A percentile compares a stretch with the other conserved stretches of the same genome.
phyloP scores from a whole-genome alignment of 1,140 invertebrate species.

The Pseudomyrmex dendroicus region DNA sequence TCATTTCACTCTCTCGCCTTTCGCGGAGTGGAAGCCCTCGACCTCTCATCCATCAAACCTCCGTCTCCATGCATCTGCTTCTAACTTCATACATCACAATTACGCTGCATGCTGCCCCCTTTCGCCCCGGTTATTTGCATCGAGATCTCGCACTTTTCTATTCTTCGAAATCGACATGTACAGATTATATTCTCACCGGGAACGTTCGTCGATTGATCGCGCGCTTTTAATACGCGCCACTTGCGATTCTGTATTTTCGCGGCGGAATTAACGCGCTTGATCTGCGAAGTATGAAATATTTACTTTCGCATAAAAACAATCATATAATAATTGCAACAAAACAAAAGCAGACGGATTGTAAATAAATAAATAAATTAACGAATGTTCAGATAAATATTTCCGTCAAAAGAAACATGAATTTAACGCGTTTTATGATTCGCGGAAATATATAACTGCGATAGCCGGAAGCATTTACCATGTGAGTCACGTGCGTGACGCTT shows the following conservation, averaged over 20 bases:
- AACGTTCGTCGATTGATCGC: constrained; percentile 35
- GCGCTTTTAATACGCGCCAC: constrained; percentile 33
- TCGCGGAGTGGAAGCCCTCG: constrained; percentile 56
- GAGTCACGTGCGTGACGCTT: constrained; percentile 48
- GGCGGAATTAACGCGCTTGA: constrained; percentile 14
- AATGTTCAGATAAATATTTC: background rate
- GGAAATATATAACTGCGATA: constrained; percentile 31
- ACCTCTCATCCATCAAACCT: constrained; percentile 71
- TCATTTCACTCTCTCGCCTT: constrained; percentile 64
- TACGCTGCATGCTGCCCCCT: constrained; percentile 49
- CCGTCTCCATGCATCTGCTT: constrained; percentile 69
- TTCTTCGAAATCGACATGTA: constrained; percentile 56
- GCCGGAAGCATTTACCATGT: constrained; percentile 21
- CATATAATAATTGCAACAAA: background rate
- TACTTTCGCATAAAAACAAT: background rate
- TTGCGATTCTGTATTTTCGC: constrained; percentile 15
- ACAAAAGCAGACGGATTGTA: background rate
- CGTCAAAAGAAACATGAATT: constrained; percentile 12
- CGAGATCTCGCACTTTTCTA: constrained; percentile 49
- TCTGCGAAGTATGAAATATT: background rate
- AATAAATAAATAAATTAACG: background rate
- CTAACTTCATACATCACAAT: constrained; percentile 75
- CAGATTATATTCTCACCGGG: constrained; percentile 46
- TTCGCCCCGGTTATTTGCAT: constrained; percentile 58
- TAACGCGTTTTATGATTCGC: constrained; percentile 29